Evolutionary conservation across 1,140 invertebrate genomes (phyloP).

Genomic region (Portunus trituberculatus): DNA sequence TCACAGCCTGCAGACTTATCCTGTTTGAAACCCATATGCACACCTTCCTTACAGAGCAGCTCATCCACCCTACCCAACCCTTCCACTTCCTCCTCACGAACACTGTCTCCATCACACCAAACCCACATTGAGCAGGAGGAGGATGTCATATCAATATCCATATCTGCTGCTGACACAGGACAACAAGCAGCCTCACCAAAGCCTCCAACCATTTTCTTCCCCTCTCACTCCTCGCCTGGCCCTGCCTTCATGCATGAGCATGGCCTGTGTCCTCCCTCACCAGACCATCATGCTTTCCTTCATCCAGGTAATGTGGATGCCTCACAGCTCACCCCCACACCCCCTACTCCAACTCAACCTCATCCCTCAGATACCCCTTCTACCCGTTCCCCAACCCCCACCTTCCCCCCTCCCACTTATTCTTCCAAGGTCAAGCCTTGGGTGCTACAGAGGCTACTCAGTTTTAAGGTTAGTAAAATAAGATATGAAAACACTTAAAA

Average conservation of each 20-base stretch:
- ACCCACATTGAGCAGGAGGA: background rate
- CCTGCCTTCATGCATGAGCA: background rate
- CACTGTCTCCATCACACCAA: background rate
- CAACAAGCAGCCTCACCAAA: background rate
- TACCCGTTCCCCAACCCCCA: conserved; percentile 34
- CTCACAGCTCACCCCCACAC: conserved; percentile 67
- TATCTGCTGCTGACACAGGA: background rate
- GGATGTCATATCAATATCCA: background rate
- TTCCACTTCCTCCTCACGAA: background rate
- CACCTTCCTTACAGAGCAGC: background rate
- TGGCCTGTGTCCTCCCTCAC: background rate
- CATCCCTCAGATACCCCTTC: conserved; percentile 41
- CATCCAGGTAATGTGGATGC: conserved; percentile 53
- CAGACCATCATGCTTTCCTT: conserved; percentile 39
- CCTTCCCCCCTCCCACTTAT: background rate
- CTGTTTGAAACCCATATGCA: background rate
- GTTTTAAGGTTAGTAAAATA: background rate
- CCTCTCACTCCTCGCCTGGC: background rate
- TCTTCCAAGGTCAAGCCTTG: conserved; percentile 4
- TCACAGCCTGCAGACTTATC: background rate
- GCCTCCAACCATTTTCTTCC: conserved; percentile 3
- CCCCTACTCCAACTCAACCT: conserved; percentile 70
- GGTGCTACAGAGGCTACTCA: conserved; percentile 28
- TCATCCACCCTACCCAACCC: background rate
- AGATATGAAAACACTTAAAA: no score